Conservation (phyloP, 2,113 vertebrate genomes). For the Platysteira castanea region DNA sequence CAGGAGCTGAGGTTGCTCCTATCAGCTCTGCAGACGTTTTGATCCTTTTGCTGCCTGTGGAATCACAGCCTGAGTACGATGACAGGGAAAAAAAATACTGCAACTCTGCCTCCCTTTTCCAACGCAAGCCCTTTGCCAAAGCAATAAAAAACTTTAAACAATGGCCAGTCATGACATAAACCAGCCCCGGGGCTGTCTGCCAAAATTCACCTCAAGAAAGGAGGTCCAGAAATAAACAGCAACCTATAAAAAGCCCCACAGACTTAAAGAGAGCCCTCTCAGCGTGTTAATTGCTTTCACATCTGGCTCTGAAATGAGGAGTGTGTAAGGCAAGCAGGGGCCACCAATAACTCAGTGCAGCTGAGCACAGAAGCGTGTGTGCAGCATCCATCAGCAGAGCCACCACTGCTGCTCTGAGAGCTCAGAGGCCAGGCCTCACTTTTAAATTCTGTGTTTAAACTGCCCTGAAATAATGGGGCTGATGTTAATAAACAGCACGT, state of each 20-base stretch:
- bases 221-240: constrained; percentile 47
- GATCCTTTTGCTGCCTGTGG: background rate
- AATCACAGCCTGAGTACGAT: background rate
- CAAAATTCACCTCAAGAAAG: constrained; percentile 53
- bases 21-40: background rate
- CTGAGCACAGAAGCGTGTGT: background rate
- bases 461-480: background rate
- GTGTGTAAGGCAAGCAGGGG: background rate
- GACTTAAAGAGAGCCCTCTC: background rate
- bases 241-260: constrained; percentile 47
- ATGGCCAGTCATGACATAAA: constrained; percentile 47
- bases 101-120: background rate
- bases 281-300: constrained; percentile 43
- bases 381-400: background rate
- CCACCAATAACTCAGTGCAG: constrained; percentile 11
- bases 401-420: background rate
- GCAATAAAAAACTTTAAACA: constrained; percentile 49
- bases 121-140: background rate
- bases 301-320: constrained; percentile 23
- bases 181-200: background rate
- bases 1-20: background rate
- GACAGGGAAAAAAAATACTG: background rate
- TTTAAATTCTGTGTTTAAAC: background rate
- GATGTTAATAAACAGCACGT: background rate
- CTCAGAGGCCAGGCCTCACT: background rate